phyloP scores from a whole-genome alignment of 1,140 invertebrate genomes.

The Drosophila pseudoananassae region DNA sequence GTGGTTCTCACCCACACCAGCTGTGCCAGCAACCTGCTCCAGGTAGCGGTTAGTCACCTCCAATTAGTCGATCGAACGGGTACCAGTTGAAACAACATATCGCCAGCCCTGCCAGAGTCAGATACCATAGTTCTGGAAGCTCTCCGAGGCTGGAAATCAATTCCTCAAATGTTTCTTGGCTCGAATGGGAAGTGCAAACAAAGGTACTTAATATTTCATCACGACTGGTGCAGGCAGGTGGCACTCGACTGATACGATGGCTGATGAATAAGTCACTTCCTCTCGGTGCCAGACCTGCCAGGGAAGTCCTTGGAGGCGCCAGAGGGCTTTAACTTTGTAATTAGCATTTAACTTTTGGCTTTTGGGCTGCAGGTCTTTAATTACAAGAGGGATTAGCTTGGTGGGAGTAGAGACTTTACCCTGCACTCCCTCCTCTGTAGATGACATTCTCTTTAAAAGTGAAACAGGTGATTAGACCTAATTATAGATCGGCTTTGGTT shows the following conservation, averaged over 20 bases:
- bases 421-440: no score
- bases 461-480: neutral
- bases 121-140: slow-evolving; percentile 12
- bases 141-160: slow-evolving; percentile 5
- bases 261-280: slow-evolving; percentile 35
- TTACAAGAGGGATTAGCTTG: slow-evolving; percentile 47
- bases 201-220: slow-evolving; percentile 20
- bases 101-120: neutral
- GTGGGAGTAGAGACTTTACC: neutral
- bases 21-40: slow-evolving; percentile 5
- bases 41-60: slow-evolving; percentile 18
- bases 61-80: slow-evolving; percentile 39
- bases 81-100: slow-evolving; percentile 46
- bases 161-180: slow-evolving; percentile 34
- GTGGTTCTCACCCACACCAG: slow-evolving; percentile 36
- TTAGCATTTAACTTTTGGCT: slow-evolving; percentile 46
- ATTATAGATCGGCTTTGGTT: neutral
- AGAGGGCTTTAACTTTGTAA: slow-evolving; percentile 59
- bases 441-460: neutral
- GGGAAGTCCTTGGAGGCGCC: slow-evolving; percentile 36
- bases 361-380: slow-evolving; percentile 43
- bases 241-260: no score
- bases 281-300: slow-evolving; percentile 10
- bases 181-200: slow-evolving; percentile 8
- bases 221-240: slow-evolving; percentile 8